These are phyloP conservation scores for Brachionus sp. DNA, from an alignment of 1,140 invertebrate species.

Conservation along the genomic window DNA sequence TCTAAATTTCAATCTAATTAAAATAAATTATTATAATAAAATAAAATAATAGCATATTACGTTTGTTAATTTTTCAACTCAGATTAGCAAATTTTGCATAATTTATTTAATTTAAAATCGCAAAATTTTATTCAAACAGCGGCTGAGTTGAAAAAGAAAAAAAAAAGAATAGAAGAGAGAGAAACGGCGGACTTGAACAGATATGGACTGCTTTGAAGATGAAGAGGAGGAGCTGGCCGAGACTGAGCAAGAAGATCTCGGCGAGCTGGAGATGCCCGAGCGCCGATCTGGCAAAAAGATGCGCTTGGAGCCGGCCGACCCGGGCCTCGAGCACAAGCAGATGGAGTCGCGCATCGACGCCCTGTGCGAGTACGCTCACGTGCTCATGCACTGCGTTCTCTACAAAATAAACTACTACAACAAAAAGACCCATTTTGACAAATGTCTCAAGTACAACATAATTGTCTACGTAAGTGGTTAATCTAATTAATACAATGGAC, in stretches of 20 bases:
- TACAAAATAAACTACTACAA: slow-evolving; percentile 43
- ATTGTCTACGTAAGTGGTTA: slow-evolving; percentile 45
- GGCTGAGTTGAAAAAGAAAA: not conserved
- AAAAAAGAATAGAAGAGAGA: not conserved
- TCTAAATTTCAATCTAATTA: not conserved
- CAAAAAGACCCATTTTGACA: slow-evolving; percentile 34
- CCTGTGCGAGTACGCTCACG: slow-evolving; percentile 13
- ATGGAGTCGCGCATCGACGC: not conserved
- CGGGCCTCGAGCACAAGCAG: not conserved
- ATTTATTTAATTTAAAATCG: not conserved
- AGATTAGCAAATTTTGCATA: not conserved
- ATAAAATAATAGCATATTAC: not conserved
- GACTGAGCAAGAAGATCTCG: not conserved
- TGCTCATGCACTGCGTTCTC: slow-evolving; percentile 25
- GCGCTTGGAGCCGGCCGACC: not conserved
- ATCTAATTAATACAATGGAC: no score
- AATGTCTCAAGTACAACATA: slow-evolving; percentile 37
- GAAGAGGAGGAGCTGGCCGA: not conserved
- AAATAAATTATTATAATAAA: not conserved
- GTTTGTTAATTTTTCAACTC: not conserved
- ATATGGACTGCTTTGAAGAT: not conserved
- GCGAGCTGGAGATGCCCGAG: not conserved
- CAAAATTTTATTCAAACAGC: not conserved
- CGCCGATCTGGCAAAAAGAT: not conserved
- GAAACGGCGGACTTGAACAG: no score